Evolutionary conservation across 2,797 vertebrate species (phyloP).

Genomic region (Amblyopsis hoosieri): DNA sequence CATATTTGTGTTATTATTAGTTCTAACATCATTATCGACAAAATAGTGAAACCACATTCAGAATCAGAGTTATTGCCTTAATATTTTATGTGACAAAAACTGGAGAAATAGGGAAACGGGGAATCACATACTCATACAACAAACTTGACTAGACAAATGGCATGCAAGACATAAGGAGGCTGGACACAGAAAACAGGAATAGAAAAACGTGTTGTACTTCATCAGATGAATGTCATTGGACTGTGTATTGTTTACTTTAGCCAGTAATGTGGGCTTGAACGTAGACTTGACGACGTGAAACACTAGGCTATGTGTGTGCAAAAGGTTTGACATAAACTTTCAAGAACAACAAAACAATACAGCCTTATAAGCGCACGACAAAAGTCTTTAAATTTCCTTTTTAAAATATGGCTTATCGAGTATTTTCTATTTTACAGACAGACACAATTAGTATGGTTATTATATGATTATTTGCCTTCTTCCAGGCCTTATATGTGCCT

Average conservation of each 20-base stretch:
- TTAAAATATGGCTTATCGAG: slow-evolving; percentile 85
- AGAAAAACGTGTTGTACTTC: slow-evolving; percentile 59
- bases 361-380: slow-evolving; percentile 67
- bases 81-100: slow-evolving; percentile 71
- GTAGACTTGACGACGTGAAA: slow-evolving; percentile 49
- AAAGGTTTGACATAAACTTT: slow-evolving; percentile 64
- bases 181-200: slow-evolving; percentile 43
- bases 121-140: slow-evolving; percentile 65
- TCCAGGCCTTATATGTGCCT: slow-evolving; percentile 40
- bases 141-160: slow-evolving; percentile 68
- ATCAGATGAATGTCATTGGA: slow-evolving; percentile 48
- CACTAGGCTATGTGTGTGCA: slow-evolving; percentile 59
- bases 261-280: slow-evolving; percentile 22
- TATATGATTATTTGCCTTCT: slow-evolving; percentile 71
- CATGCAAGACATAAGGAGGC: slow-evolving; percentile 70
- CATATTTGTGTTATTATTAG: slow-evolving; percentile 41
- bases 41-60: slow-evolving; percentile 65
- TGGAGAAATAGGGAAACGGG: slow-evolving; percentile 29
- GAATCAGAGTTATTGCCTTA: slow-evolving; percentile 79
- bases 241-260: not conserved
- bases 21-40: slow-evolving; percentile 51
- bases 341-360: slow-evolving; percentile 67
- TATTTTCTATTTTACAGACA: slow-evolving; percentile 55
- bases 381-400: slow-evolving; percentile 70
- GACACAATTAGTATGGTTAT: slow-evolving; percentile 62